Evolutionary conservation across 2,888 invertebrate species (phyloP).

Genomic region (Gisinianus flammeolus): DNA sequence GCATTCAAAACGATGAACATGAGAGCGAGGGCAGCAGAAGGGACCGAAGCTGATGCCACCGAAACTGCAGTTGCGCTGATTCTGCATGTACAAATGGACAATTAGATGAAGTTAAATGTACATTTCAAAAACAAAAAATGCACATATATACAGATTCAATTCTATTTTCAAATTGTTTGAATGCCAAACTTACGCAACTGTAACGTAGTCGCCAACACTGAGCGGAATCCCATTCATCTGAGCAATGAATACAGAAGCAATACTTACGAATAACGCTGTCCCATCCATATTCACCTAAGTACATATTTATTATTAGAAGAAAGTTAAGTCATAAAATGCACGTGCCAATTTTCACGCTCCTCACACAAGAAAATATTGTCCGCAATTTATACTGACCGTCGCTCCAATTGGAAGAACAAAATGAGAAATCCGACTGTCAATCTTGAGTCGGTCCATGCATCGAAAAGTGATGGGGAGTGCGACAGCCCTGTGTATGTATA

Average conservation of each 20-base stretch:
- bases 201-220: constrained; percentile 82
- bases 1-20: constrained; percentile 81
- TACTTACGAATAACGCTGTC: constrained; percentile 84
- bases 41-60: constrained; percentile 85
- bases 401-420: constrained; percentile 90
- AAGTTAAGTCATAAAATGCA: too few relatives aligned
- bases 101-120: too few relatives aligned
- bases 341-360: too few relatives aligned
- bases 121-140: background rate
- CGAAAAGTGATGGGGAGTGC: constrained; percentile 87
- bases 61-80: constrained; percentile 84
- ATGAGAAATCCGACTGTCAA: constrained; percentile 81
- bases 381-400: too few relatives aligned
- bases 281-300: constrained; percentile 89
- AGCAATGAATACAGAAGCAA: constrained; percentile 85
- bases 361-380: too few relatives aligned
- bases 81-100: constrained; percentile 62
- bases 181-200: constrained; percentile 73
- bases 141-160: background rate
- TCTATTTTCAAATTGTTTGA: background rate
- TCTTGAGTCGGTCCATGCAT: constrained; percentile 80
- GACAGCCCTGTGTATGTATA: constrained; percentile 72
- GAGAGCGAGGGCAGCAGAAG: constrained; percentile 83
- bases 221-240: constrained; percentile 83
- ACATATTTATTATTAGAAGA: too few relatives aligned